Percentiles rank a stretch among this genome's conserved stretches.
Conservation (phyloP, 2,113 vertebrate genomes). For the Erpornis zantholeuca region DNA sequence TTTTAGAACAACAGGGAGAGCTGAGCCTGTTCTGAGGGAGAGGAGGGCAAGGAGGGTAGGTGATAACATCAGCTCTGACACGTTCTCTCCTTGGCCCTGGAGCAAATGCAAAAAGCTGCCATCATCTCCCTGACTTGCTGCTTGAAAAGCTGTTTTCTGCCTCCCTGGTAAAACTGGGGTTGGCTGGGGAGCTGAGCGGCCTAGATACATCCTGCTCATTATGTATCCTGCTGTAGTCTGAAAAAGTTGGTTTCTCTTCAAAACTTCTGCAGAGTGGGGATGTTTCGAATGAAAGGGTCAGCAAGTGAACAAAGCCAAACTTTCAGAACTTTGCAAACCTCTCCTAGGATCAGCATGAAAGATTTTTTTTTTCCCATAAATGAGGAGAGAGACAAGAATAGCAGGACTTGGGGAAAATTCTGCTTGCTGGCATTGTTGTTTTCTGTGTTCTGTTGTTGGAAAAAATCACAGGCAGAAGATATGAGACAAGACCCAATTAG, state of each 20-base stretch:
- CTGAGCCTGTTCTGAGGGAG: neutral
- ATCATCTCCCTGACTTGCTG: neutral
- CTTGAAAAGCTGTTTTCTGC: neutral
- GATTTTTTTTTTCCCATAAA: neutral
- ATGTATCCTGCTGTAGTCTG: neutral
- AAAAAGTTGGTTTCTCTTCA: neutral
- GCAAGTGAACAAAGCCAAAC: neutral
- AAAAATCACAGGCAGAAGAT: constrained; percentile 1
- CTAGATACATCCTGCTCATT: neutral
- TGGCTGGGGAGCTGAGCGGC: neutral
- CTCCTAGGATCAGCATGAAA: neutral
- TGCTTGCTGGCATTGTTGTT: neutral
- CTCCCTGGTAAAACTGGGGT: neutral
- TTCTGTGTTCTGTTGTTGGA: neutral
- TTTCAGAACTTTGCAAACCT: constrained; percentile 1
- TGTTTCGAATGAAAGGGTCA: neutral
- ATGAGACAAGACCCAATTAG: constrained; percentile 37
- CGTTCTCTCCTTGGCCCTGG: neutral
- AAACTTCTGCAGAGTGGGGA: neutral
- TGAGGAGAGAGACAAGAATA: neutral
- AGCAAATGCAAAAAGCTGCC: neutral
- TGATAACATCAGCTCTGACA: neutral
- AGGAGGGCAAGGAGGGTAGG: neutral
- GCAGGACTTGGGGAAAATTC: neutral
- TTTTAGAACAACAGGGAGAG: neutral